These are phyloP conservation scores for Atta colombica DNA, from an alignment of 1,140 invertebrate species.

Conservation along the genomic window DNA sequence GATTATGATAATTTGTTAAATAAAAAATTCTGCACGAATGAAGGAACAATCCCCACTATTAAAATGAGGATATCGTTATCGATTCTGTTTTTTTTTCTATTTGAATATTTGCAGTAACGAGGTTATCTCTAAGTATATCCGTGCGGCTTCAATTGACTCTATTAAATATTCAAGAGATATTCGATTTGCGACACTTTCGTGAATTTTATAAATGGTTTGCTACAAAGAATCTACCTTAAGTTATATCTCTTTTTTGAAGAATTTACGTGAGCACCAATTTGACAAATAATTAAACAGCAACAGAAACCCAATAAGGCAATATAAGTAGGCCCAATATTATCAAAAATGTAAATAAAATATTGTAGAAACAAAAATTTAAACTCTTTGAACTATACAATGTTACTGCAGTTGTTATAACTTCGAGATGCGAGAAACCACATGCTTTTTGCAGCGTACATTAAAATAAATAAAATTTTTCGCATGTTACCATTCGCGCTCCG, in stretches of 20 bases:
- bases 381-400: neutral
- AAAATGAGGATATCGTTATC: slow-evolving; percentile 16
- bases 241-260: neutral
- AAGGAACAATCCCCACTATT: neutral
- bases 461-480: slow-evolving; percentile 61
- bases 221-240: neutral
- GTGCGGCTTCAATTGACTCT: neutral
- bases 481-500: neutral
- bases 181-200: neutral
- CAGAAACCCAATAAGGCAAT: neutral
- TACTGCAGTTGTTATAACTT: slow-evolving; percentile 34
- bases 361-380: neutral
- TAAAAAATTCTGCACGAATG: neutral
- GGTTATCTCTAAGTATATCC: slow-evolving; percentile 52
- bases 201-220: slow-evolving; percentile 24
- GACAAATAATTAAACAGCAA: neutral
- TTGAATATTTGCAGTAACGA: slow-evolving; percentile 1
- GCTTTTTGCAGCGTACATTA: slow-evolving; percentile 22
- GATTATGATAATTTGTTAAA: slow-evolving; percentile 2
- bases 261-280: neutral
- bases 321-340: neutral
- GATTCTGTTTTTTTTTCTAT: neutral
- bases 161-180: slow-evolving; percentile 23
- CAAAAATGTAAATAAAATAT: neutral
- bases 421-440: slow-evolving; percentile 11